Evolutionary conservation across 2,797 vertebrate genomes (phyloP).

Genomic region (Cheirogaleus major): DNA sequence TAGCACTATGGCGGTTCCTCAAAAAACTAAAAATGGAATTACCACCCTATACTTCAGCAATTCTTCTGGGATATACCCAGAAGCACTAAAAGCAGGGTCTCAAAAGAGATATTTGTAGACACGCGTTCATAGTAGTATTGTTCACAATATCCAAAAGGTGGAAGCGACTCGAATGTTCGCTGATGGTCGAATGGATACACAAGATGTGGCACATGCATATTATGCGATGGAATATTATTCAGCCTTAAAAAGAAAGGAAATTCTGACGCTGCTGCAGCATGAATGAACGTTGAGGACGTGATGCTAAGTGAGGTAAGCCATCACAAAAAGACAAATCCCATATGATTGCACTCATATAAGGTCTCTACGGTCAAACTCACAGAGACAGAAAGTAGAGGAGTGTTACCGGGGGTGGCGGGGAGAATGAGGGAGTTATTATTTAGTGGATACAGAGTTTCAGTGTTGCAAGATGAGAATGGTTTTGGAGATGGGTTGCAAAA

Average conservation of each 20-base stretch:
- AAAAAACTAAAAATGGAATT: background rate
- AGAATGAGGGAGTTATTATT: background rate
- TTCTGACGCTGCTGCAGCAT: background rate
- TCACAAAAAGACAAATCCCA: background rate
- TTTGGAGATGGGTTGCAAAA: background rate
- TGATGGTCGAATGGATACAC: background rate
- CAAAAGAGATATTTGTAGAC: background rate
- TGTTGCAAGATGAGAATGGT: background rate
- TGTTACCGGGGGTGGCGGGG: background rate
- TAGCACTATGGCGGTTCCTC: background rate
- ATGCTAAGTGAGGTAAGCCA: background rate
- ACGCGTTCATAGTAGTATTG: accelerated
- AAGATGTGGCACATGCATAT: background rate
- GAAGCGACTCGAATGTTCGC: background rate
- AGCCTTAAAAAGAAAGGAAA: background rate
- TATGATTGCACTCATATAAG: background rate
- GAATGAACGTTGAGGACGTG: background rate
- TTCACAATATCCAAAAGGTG: background rate
- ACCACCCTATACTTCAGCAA: background rate
- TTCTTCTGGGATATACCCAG: background rate
- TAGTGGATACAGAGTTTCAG: background rate
- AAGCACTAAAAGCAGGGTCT: background rate
- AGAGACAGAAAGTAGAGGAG: background rate
- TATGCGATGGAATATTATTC: background rate
- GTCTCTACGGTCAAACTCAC: background rate